Evolutionary conservation across 2,797 vertebrate genomes (phyloP), one percentile per base, ranked within the genome.

Genomic region (Liparis tanakae): DNA sequence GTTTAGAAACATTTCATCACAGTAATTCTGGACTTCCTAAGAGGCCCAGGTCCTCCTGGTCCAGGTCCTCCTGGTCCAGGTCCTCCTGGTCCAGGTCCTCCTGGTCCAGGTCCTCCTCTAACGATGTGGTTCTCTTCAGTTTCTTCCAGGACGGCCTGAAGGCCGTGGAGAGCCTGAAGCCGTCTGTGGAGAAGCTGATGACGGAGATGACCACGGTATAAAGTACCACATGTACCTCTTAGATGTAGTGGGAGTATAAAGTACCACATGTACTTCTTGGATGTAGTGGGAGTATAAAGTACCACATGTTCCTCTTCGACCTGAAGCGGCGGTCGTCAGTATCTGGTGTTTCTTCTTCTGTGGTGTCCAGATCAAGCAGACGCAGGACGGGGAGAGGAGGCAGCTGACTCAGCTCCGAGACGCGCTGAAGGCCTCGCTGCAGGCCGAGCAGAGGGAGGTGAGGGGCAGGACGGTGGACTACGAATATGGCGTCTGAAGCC

Each of bases 131-230:
- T 46, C 63, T 60, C 4, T 30, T 41, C 88, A 99, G 98, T 92
- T 99, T 98, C 79, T 99, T 99, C 91, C 98, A 99, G 91, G 98
- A 99, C 72, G 98, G 98, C 0, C 88, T 99, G 86, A 98, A 98
- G 87, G 94, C 96, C 0, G 96, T 98, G 65, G 97, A 99, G 92
- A 96, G 81, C 78, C 94, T 99, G 60, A 99, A 96, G 72, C 97
- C 98, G 4, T 94, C 95, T 3, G 94, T 99, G 10, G 98, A 99
- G 87, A 98, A 93, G 0, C 95, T 99, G 41, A 95, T 95, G 0
- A 93, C 95, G 1, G 97, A 98, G 75, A 93, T 99, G 79, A 96
- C 95, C 30, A 89, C 94, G 36, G 98, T n/a, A n/a, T n/a, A n/a
- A n/a, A n/a, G n/a, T n/a, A n/a, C n/a, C n/a, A n/a, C 10, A 37